Evolutionary conservation across 2,888 invertebrate species (phyloP), one percentile per base, ranked within the genome.

Genomic region (Eristalinus aeneus): DNA sequence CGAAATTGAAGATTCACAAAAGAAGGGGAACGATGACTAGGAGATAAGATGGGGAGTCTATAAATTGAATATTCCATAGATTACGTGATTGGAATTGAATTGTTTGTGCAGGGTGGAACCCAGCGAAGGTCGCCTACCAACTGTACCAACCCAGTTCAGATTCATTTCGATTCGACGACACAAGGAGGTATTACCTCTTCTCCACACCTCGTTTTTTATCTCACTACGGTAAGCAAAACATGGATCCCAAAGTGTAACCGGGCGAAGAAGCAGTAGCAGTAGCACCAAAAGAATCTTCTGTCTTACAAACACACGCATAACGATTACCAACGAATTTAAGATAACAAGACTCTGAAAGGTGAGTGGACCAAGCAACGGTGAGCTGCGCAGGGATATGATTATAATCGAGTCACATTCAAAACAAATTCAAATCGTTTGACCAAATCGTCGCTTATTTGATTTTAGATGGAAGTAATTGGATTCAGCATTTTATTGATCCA

Each of bases 1-100:
- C 27, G 27, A 27, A 5, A 27, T 27, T 27, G 2, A 3, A 5
- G 27, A 27, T 27, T 27, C 27, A n/a, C n/a, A n/a, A n/a, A n/a
- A n/a, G 27, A 5, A 3, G 27, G 27, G 27, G 27, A 27, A 5
- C 2, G 27, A 5, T 5, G 27, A n/a, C 5, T 2, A 27, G 27
- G 27, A 27, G 27, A 27, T 2, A 5, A 27, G 27, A 5, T 27
- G 27, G 27, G 27, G 27, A 5, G 27, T n/a, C n/a, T 5, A 27
- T 27, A 53, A 23, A 53, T 39, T 46, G 16, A 16, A 53, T 23
- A 39, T 64, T 39, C 27, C 39, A n/a, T 27, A 31, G 46, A 67
- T 67, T 67, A 67, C 65, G 65, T 67, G 53, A 53, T 53, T 67
- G 31, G 65, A 67, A 67, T 67, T 27, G 65, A 53, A 67, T 67